Percentiles rank a stretch among this genome's conserved stretches.
Evolutionary conservation across 2,113 vertebrate genomes (phyloP).

Genomic region (Bubo scandiacus): DNA sequence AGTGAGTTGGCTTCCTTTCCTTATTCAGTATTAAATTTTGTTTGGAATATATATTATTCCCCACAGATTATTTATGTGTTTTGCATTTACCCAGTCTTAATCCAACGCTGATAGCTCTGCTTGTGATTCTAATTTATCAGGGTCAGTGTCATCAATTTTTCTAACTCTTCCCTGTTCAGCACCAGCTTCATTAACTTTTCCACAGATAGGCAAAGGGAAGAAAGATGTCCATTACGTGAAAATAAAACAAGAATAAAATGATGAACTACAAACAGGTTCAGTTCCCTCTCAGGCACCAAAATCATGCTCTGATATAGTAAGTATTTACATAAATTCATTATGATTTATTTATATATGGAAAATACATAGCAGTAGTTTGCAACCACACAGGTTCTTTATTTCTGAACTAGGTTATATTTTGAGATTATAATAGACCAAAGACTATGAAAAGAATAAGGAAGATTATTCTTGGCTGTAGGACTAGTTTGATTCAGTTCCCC

Average conservation of each 20-base stretch:
- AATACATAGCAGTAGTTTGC: neutral
- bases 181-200: neutral
- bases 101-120: neutral
- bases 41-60: neutral
- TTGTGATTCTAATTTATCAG: neutral
- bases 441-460: neutral
- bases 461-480: neutral
- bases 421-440: neutral
- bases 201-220: neutral
- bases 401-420: neutral
- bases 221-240: neutral
- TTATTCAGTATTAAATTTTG: neutral
- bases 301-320: neutral
- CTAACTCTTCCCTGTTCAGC: neutral
- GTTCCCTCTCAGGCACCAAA: neutral
- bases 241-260: neutral
- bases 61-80: neutral
- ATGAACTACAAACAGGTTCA: neutral
- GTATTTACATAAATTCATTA: neutral
- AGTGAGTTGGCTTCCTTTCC: neutral
- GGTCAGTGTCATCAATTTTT: neutral
- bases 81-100: neutral
- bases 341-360: neutral
- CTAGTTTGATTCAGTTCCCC: neutral
- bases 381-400: neutral